These are phyloP conservation scores for Parochlus steinenii DNA, from an alignment of 2,888 invertebrate genomes.

Conservation along the genomic window DNA sequence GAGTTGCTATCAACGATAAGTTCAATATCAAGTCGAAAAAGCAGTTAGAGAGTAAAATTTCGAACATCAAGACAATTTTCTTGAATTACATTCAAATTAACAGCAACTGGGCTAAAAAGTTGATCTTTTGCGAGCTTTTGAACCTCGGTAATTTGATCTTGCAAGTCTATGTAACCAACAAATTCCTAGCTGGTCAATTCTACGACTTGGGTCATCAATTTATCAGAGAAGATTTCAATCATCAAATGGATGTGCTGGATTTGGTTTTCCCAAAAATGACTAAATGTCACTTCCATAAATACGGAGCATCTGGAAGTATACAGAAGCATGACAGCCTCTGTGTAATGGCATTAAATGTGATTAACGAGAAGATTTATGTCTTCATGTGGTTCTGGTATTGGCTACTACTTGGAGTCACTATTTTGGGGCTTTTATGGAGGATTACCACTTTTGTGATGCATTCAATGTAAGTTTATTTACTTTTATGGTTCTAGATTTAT, in stretches of 20 bases:
- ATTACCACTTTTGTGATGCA: conserved; percentile 45
- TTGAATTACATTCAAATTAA: conserved; percentile 41
- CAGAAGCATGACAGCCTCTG: conserved; percentile 76
- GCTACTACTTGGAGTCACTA: conserved; percentile 44
- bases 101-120: conserved; percentile 57
- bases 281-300: conserved; percentile 80
- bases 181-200: conserved; percentile 67
- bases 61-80: conserved; percentile 28
- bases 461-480: conserved; percentile 35
- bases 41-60: conserved; percentile 27
- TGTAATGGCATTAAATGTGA: conserved; percentile 77
- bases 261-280: conserved; percentile 77
- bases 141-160: conserved; percentile 62
- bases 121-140: conserved; percentile 58
- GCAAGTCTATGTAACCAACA: conserved; percentile 61
- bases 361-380: conserved; percentile 81
- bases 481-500: not conserved
- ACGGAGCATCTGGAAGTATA: conserved; percentile 69
- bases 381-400: conserved; percentile 81
- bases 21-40: no score
- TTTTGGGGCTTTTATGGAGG: conserved; percentile 58
- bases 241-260: conserved; percentile 51
- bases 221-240: conserved; percentile 38
- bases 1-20: conserved; percentile 28
- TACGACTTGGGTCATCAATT: conserved; percentile 49